phyloP scores from a whole-genome alignment of 2,113 vertebrate genomes.

The Platichthys stellatus region DNA sequence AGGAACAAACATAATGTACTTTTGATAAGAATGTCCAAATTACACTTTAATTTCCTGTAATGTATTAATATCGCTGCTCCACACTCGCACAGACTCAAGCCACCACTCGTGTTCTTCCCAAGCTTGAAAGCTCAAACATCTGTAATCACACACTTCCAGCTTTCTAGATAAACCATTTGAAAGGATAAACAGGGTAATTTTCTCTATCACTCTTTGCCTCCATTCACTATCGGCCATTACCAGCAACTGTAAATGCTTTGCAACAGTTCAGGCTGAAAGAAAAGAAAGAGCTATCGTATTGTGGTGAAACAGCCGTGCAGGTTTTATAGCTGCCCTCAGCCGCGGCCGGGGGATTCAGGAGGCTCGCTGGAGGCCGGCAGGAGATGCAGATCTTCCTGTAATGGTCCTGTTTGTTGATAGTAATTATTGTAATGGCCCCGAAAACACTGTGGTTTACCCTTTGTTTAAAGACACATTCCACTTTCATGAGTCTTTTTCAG shows the following conservation, averaged over 20 bases:
- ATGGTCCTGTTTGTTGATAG: constrained; percentile 61
- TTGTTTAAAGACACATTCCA: constrained; percentile 47
- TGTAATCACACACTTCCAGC: background rate
- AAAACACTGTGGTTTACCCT: constrained; percentile 58
- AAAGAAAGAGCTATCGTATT: background rate
- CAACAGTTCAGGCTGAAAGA: constrained; percentile 20
- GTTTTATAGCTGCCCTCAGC: constrained; percentile 14
- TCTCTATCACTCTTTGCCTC: background rate
- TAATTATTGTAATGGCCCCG: constrained; percentile 51
- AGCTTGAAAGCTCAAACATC: background rate
- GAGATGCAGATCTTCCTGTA: constrained; percentile 58
- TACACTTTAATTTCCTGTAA: background rate
- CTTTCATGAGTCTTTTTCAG: constrained; percentile 30
- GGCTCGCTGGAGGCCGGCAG: background rate
- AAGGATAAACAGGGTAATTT: constrained; percentile 9
- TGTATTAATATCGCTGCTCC: background rate
- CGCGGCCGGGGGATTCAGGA: background rate
- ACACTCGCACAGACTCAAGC: background rate
- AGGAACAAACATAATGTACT: too few relatives aligned
- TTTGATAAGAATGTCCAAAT: too few relatives aligned
- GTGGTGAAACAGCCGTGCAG: background rate
- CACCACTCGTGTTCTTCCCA: background rate
- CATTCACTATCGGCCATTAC: background rate
- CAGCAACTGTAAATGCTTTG: constrained; percentile 2
- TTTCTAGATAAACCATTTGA: background rate